These are phyloP conservation scores for Montipora efflorescens DNA, from an alignment of 64 coral and sea anemone species.

Conservation along the genomic window DNA sequence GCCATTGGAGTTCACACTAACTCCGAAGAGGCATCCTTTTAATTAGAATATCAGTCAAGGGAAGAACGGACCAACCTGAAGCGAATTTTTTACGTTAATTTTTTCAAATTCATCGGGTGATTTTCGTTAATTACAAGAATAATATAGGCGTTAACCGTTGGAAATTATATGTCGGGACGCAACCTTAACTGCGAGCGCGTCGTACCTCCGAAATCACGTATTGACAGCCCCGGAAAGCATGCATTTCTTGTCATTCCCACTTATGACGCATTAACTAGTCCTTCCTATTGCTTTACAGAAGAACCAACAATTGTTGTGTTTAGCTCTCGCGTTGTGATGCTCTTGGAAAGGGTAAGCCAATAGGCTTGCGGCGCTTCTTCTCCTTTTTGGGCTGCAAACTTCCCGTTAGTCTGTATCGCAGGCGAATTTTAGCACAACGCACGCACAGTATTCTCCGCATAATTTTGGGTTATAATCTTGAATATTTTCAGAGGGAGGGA, in stretches of 20 bases:
- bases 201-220: background rate
- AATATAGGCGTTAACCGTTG: background rate
- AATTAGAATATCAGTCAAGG: conserved; percentile 1
- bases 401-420: too few relatives aligned
- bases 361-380: too few relatives aligned
- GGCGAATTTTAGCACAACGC: too few relatives aligned
- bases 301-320: background rate
- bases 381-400: too few relatives aligned
- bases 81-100: background rate
- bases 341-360: background rate
- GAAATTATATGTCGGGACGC: background rate
- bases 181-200: background rate
- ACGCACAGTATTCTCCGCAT: too few relatives aligned
- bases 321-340: background rate
- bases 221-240: background rate
- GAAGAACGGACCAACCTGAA: background rate
- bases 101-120: background rate
- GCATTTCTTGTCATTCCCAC: background rate
- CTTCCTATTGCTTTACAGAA: background rate
- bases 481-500: too few relatives aligned
- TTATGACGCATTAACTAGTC: too few relatives aligned
- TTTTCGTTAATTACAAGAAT: background rate
- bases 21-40: background rate
- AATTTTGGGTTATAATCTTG: too few relatives aligned
- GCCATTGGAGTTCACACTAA: background rate